Evolutionary conservation across 2,113 vertebrate genomes (phyloP), one percentile per base, ranked within the genome.

Genomic region (Elephantulus edwardii): DNA sequence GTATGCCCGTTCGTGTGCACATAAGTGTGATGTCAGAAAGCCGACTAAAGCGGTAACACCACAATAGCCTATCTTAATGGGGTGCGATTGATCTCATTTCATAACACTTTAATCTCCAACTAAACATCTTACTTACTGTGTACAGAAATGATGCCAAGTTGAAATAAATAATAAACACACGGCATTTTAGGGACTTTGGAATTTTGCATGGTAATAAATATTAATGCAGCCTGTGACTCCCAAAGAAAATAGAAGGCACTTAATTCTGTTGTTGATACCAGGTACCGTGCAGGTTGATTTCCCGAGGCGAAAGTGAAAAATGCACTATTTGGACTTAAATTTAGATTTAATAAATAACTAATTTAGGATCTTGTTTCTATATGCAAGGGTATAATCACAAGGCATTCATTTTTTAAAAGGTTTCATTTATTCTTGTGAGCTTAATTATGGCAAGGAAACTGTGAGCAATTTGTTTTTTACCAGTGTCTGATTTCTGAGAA

Each of bases 401-500:
- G 98, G 98, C 98, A 99, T 99, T 99, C 98, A 98, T 98, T 99
- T n/a, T 98, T 98, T 98, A 97, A 98, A 98, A 98, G 97, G 98
- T 99, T 99, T 98, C 98, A 99, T 99, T 99, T 99, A 99, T 99
- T 98, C 98, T 98, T 98, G 98, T 98, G 98, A 99, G 99, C 99
- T 99, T 99, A 99, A 99, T 99, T 99, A 99, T 98, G 98, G 98
- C 98, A 96, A 98, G 98, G 99, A 99, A 99, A 99, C 98, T 98
- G 98, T 98, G 98, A 98, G 98, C 99, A 99, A 99, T 99, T 99
- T 99, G 98, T 99, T 99, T 99, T 99, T 99, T 98, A 99, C 98
- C 98, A 99, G 98, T 99, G 99, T 99, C 99, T 99, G 98, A 99
- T 99, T 99, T 99, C 98, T 99, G 98, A 98, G 98, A 98, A 99